Conservation (phyloP, 1,140 invertebrate species). For the Leptopilina clavipes region DNA sequence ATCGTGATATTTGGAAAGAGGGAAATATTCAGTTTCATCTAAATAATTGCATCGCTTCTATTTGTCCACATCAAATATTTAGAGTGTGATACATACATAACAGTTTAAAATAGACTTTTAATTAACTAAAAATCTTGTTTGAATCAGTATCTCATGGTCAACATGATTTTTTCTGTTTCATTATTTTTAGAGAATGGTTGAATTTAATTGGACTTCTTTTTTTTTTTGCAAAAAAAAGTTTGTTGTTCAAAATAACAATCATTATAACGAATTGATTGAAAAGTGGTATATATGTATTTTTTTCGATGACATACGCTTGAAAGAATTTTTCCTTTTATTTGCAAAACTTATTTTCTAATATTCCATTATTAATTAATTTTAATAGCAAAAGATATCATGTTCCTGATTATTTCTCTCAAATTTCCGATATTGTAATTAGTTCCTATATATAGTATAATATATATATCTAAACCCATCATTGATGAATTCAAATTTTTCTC, state of each 20-base stretch:
- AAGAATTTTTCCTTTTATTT: neutral
- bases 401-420: too few species aligned
- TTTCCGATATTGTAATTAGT: too few species aligned
- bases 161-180: neutral
- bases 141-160: neutral
- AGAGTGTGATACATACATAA: neutral
- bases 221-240: too few species aligned
- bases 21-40: neutral
- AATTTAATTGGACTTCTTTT: conserved; percentile 8
- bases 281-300: too few species aligned
- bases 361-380: too few species aligned
- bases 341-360: neutral
- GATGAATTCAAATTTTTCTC: too few species aligned
- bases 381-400: too few species aligned
- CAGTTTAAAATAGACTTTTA: neutral
- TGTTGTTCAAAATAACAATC: neutral
- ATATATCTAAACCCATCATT: too few species aligned
- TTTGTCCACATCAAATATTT: neutral
- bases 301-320: too few species aligned
- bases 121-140: conserved; percentile 3
- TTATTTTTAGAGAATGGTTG: neutral
- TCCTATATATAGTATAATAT: too few species aligned
- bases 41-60: neutral
- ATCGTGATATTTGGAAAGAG: neutral
- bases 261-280: neutral